Percentiles rank a stretch among this genome's conserved stretches.
Evolutionary conservation across 2,888 invertebrate genomes (phyloP).

Genomic region (Metacarcinus magister): DNA sequence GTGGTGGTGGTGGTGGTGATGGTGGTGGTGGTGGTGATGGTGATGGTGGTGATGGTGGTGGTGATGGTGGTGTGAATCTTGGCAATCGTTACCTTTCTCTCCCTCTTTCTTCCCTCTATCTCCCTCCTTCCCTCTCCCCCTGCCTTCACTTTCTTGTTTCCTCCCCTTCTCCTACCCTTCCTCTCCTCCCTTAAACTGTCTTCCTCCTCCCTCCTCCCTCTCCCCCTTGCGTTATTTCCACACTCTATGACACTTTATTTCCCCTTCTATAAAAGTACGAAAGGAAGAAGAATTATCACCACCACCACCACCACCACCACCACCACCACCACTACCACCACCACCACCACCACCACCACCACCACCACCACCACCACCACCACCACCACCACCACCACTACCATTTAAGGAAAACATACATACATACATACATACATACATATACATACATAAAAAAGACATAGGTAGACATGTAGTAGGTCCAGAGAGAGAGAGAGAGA

Average conservation of each 20-base stretch:
- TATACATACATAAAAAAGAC: background rate
- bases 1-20: too few relatives aligned
- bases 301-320: too few relatives aligned
- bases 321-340: too few relatives aligned
- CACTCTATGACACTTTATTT: too few relatives aligned
- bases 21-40: too few relatives aligned
- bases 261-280: too few relatives aligned
- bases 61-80: background rate
- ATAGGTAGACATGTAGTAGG: background rate
- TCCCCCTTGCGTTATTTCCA: background rate
- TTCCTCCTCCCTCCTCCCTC: background rate
- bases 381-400: background rate
- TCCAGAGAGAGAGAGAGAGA: background rate
- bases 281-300: too few relatives aligned
- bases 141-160: background rate
- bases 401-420: too few relatives aligned
- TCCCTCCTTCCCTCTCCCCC: background rate
- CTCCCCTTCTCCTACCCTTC: background rate
- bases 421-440: background rate
- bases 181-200: background rate
- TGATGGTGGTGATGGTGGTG: too few relatives aligned
- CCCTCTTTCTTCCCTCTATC: slow-evolving; percentile 55
- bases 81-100: background rate
- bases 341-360: too few relatives aligned
- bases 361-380: too few relatives aligned